Conservation (phyloP, 2,888 invertebrate species). For the Teinopalpus imperialis region DNA sequence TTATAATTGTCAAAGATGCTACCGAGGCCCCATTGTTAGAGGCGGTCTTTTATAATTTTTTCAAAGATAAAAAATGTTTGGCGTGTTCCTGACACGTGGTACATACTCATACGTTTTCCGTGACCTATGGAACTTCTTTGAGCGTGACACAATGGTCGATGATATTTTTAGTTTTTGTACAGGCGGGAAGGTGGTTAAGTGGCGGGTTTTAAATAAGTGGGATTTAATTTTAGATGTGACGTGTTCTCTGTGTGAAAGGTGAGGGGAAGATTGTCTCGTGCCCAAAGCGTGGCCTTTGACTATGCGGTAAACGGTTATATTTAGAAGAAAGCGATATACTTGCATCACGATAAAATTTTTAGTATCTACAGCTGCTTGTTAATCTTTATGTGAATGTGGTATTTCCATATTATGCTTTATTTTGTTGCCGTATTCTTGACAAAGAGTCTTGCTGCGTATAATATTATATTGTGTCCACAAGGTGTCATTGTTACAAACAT, state of each 20-base stretch:
- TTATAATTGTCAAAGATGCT: slow-evolving; percentile 83
- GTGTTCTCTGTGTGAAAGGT: slow-evolving; percentile 63
- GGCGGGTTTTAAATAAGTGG: slow-evolving; percentile 78
- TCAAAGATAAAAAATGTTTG: slow-evolving; percentile 80
- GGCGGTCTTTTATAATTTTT: slow-evolving; percentile 78
- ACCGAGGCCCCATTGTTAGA: slow-evolving; percentile 75
- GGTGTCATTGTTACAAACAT: slow-evolving; percentile 54
- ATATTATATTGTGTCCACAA: slow-evolving; percentile 56
- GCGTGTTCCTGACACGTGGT: slow-evolving; percentile 81
- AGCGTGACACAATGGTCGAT: slow-evolving; percentile 74
- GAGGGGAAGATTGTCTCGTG: slow-evolving; percentile 76
- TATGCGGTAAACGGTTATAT: slow-evolving; percentile 48
- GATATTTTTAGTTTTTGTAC: slow-evolving; percentile 80
- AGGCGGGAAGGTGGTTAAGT: slow-evolving; percentile 78
- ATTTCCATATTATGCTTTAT: slow-evolving; percentile 41
- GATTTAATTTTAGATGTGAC: slow-evolving; percentile 79
- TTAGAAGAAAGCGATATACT: slow-evolving; percentile 36
- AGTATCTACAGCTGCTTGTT: slow-evolving; percentile 16
- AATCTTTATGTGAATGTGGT: slow-evolving; percentile 25
- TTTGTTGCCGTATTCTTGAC: slow-evolving; percentile 38
- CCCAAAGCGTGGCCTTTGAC: slow-evolving; percentile 68
- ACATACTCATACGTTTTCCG: slow-evolving; percentile 66
- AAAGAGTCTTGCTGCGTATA: slow-evolving; percentile 45
- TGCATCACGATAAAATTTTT: slow-evolving; percentile 15
- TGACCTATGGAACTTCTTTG: slow-evolving; percentile 81